These are phyloP conservation scores for Amphiprion clarkii DNA, from an alignment of 2,797 vertebrate genomes.

Conservation along the genomic window DNA sequence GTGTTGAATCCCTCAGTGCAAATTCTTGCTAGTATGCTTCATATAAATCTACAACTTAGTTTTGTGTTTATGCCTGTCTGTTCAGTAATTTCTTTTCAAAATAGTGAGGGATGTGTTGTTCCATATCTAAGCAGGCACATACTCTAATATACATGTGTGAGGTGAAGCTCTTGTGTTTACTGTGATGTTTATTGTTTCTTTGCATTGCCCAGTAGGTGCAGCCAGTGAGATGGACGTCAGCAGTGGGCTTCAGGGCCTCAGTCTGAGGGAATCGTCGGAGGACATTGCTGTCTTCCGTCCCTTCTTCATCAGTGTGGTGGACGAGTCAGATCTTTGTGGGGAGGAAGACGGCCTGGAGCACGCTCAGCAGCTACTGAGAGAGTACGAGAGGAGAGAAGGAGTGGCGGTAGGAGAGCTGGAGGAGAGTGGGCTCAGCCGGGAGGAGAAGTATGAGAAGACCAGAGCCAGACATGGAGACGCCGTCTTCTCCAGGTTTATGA, in stretches of 20 bases:
- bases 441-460: slow-evolving; percentile 92
- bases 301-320: slow-evolving; percentile 90
- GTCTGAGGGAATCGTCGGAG: slow-evolving; percentile 53
- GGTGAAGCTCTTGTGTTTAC: too few relatives aligned
- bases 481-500: slow-evolving; percentile 92
- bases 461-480: slow-evolving; percentile 85
- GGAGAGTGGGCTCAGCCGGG: slow-evolving; percentile 56
- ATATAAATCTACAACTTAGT: too few relatives aligned
- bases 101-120: too few relatives aligned
- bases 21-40: too few relatives aligned
- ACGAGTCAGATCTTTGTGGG: slow-evolving; percentile 86
- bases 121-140: too few relatives aligned
- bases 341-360: slow-evolving; percentile 80
- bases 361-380: slow-evolving; percentile 86
- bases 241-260: slow-evolving; percentile 81
- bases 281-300: slow-evolving; percentile 79
- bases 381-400: slow-evolving; percentile 90
- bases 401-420: slow-evolving; percentile 64
- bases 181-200: neutral
- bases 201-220: neutral
- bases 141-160: too few relatives aligned
- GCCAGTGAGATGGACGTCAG: slow-evolving; percentile 67
- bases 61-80: too few relatives aligned
- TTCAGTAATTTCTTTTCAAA: too few relatives aligned
- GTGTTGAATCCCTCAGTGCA: too few relatives aligned